Conservation (phyloP, 1,140 invertebrate species). For the Drosophila paulistorum region DNA sequence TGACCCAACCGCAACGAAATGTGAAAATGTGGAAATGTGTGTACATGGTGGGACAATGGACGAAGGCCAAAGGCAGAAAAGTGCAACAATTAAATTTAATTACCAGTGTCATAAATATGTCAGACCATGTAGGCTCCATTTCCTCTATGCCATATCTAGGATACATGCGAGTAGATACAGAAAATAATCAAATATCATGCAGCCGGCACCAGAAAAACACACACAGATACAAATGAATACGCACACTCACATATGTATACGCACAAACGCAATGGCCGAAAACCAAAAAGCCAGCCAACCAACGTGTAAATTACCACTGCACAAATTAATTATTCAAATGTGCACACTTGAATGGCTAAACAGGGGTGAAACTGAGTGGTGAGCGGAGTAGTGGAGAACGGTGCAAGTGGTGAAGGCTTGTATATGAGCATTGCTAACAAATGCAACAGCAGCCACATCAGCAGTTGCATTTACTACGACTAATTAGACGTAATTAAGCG, state of each 20-base stretch:
- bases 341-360: constrained; percentile 76
- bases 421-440: constrained; percentile 20
- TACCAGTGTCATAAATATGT: constrained; percentile 80
- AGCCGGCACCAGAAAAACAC: constrained; percentile 28
- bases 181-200: constrained; percentile 78
- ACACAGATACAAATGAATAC: neutral
- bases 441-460: constrained; percentile 34
- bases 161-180: constrained; percentile 25
- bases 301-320: constrained; percentile 79
- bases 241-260: constrained; percentile 29
- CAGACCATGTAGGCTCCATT: constrained; percentile 28
- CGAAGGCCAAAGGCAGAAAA: constrained; percentile 45
- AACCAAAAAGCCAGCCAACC: constrained; percentile 73
- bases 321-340: constrained; percentile 82
- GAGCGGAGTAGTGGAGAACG: neutral
- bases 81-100: constrained; percentile 81
- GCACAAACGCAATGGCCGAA: constrained; percentile 43
- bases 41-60: constrained; percentile 3
- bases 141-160: neutral
- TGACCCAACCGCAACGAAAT: constrained; percentile 56
- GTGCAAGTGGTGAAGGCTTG: neutral
- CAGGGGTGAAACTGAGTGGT: constrained; percentile 33
- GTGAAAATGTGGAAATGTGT: constrained; percentile 13
- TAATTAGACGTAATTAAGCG: constrained; percentile 78
- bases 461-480: constrained; percentile 41